phyloP scores from a whole-genome alignment of 2,888 invertebrate genomes.

The Leucoma salicis region DNA sequence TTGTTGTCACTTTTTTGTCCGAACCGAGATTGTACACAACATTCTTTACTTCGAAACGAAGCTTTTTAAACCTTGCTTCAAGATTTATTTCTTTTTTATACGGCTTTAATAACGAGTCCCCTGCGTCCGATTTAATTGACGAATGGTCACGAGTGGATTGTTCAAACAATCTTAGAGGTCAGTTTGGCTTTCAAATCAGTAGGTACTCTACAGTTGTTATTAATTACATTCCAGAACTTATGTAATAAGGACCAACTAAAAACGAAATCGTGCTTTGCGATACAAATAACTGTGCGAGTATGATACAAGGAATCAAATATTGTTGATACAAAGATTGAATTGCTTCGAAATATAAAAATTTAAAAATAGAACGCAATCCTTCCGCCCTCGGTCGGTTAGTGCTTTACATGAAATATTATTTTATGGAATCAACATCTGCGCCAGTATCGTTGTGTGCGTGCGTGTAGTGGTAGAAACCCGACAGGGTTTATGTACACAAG shows the following conservation, averaged over 20 bases:
- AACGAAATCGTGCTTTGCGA: conserved; percentile 14
- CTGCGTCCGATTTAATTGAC: conserved; percentile 74
- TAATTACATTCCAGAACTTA: conserved; percentile 28
- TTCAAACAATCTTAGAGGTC: conserved; percentile 61
- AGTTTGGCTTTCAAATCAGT: conserved; percentile 35
- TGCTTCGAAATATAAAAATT: conserved; percentile 75
- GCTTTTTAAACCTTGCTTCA: conserved; percentile 74
- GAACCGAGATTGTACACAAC: conserved; percentile 80
- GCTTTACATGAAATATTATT: conserved; percentile 82
- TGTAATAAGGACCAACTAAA: conserved; percentile 14
- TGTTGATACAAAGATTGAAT: conserved; percentile 56
- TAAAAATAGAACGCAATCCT: conserved; percentile 81
- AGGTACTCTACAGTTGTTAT: conserved; percentile 39
- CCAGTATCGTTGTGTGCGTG: conserved; percentile 59
- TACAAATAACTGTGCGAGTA: conserved; percentile 20
- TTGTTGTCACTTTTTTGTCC: conserved; percentile 82
- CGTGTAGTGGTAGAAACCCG: conserved; percentile 48
- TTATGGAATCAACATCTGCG: conserved; percentile 82
- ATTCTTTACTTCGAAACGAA: conserved; percentile 81
- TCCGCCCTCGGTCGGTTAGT: conserved; percentile 75
- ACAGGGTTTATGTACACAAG: conserved; percentile 74
- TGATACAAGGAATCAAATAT: conserved; percentile 29
- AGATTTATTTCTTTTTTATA: conserved; percentile 77
- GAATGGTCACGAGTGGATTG: conserved; percentile 71
- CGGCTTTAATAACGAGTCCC: conserved; percentile 69